Conservation (phyloP, 2,113 vertebrate genomes). For the Pycnonotus jocosus region DNA sequence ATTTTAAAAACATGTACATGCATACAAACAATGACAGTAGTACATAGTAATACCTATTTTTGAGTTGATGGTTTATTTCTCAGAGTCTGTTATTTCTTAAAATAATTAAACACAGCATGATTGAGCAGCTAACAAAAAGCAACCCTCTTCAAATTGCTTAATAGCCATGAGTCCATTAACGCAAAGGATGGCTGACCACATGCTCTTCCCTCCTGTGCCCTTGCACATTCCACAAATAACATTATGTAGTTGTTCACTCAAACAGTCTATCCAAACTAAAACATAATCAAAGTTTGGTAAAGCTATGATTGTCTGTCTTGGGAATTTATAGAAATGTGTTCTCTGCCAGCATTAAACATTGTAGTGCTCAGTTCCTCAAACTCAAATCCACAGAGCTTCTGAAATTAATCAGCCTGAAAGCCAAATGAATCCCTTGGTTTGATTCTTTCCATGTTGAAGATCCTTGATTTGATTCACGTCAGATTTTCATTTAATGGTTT, state of each 20-base stretch:
- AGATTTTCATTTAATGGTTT: slow-evolving; percentile 57
- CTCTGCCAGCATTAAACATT: not conserved
- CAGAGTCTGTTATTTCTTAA: not conserved
- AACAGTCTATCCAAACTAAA: slow-evolving; percentile 24
- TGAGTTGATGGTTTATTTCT: not conserved
- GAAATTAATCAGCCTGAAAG: slow-evolving; percentile 61
- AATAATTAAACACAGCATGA: not conserved
- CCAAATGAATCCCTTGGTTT: slow-evolving; percentile 47
- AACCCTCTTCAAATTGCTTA: not conserved
- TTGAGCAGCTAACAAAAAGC: slow-evolving; percentile 17
- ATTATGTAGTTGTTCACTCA: not conserved
- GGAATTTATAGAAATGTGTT: slow-evolving; percentile 17
- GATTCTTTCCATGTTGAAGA: slow-evolving; percentile 22
- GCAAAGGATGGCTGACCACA: not conserved
- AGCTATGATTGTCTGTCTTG: slow-evolving; percentile 9
- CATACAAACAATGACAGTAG: not conserved
- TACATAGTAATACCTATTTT: not conserved
- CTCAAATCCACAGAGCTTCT: not conserved
- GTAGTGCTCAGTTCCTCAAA: slow-evolving; percentile 8
- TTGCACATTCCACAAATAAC: not conserved
- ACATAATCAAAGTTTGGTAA: slow-evolving; percentile 32
- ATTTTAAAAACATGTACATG: not conserved
- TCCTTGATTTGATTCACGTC: slow-evolving; percentile 57
- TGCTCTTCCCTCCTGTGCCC: not conserved
- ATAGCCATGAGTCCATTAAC: not conserved